A percentile compares a stretch with the other conserved stretches of the same genome.
These are phyloP conservation scores for Oreortyx pictus DNA, from an alignment of 2,797 vertebrate species.

Conservation along the genomic window DNA sequence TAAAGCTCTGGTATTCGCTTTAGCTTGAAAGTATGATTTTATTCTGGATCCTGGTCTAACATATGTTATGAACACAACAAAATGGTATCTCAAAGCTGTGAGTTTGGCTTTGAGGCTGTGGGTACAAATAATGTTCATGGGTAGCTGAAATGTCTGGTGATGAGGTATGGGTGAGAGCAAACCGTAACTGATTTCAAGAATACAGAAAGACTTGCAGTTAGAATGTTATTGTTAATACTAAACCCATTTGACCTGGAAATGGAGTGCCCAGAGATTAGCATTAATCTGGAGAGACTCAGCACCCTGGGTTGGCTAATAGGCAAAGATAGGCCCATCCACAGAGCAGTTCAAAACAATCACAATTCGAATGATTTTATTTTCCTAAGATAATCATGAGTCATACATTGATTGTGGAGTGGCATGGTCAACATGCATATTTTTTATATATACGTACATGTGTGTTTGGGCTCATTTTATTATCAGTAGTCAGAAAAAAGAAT, in stretches of 20 bases:
- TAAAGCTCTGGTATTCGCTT: not conserved
- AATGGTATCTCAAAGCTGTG: not conserved
- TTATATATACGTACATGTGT: not conserved
- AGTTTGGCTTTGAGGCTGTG: not conserved
- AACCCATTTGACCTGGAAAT: not conserved
- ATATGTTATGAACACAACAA: not conserved
- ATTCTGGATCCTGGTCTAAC: not conserved
- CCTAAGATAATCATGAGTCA: not conserved
- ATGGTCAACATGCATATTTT: not conserved
- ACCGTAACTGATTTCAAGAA: not conserved
- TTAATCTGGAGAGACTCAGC: not conserved
- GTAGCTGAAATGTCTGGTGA: not conserved
- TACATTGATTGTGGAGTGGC: not conserved
- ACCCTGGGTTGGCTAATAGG: not conserved
- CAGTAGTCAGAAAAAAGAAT: not conserved
- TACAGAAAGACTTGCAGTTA: not conserved
- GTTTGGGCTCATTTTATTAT: not conserved
- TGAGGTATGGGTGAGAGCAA: not conserved
- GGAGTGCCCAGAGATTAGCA: not conserved
- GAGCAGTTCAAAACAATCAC: not conserved
- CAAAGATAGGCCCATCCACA: not conserved
- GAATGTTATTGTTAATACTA: not conserved
- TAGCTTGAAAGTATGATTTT: not conserved
- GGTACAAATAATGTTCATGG: not conserved
- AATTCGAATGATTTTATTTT: not conserved